Conservation (phyloP, 2,113 vertebrate genomes). For the Actenoides lindsayi region DNA sequence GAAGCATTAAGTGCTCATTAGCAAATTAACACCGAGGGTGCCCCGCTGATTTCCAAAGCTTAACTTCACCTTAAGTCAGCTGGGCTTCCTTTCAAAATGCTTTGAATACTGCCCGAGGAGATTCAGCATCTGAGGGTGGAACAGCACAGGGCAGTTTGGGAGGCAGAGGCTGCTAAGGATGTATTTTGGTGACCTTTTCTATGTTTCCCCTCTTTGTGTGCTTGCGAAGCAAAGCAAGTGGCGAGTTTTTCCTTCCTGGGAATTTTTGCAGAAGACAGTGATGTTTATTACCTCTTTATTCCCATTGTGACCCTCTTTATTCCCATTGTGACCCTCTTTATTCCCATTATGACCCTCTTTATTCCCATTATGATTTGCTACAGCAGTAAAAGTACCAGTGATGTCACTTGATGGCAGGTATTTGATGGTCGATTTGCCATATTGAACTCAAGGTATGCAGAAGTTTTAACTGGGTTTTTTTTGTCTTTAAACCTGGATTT, state of each 20-base stretch:
- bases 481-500: neutral
- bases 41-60: neutral
- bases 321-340: neutral
- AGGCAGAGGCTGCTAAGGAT: neutral
- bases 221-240: neutral
- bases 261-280: neutral
- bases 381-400: neutral
- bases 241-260: neutral
- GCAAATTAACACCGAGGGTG: neutral
- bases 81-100: neutral
- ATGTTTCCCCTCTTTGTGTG: neutral
- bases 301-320: neutral
- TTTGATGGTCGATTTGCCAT: neutral
- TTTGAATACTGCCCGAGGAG: neutral
- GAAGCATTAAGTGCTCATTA: neutral
- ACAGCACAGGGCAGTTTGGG: neutral
- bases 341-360: neutral
- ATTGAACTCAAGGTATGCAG: neutral
- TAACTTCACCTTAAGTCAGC: neutral
- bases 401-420: neutral
- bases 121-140: neutral
- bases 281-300: neutral
- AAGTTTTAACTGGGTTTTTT: neutral
- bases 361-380: neutral
- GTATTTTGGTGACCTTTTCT: neutral